Evolutionary conservation across 2,888 invertebrate genomes (phyloP).

Genomic region (Eurytoma adleriae): DNA sequence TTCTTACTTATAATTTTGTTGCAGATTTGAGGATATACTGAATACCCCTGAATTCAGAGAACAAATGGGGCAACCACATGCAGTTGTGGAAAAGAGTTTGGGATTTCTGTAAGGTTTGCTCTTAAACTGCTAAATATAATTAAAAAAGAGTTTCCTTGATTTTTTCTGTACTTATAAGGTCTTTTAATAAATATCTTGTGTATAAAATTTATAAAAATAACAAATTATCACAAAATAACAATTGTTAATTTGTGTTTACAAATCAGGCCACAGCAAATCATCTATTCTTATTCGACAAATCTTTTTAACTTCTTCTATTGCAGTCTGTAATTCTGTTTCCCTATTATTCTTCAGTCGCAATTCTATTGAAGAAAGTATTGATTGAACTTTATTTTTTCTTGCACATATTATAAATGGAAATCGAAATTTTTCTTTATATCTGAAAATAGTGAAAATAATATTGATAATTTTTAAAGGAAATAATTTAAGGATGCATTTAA

Average conservation of each 20-base stretch:
- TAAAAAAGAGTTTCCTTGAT: constrained; percentile 16
- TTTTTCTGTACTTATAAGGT: constrained; percentile 50
- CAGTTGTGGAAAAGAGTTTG: constrained; percentile 85
- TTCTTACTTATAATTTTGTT: background rate
- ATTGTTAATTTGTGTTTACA: constrained; percentile 74
- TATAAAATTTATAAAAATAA: constrained; percentile 50
- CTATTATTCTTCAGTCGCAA: constrained; percentile 77
- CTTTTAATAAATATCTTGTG: constrained; percentile 56
- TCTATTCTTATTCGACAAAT: constrained; percentile 80
- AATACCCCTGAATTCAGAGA: constrained; percentile 85
- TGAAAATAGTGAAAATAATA: constrained; percentile 63
- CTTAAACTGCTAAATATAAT: constrained; percentile 32
- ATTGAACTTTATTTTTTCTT: constrained; percentile 80
- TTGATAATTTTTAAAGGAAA: background rate
- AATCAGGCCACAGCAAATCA: constrained; percentile 75
- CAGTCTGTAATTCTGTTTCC: constrained; percentile 79
- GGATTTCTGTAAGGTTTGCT: constrained; percentile 79
- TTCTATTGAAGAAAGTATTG: constrained; percentile 79
- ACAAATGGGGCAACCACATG: constrained; percentile 88
- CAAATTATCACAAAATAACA: constrained; percentile 18
- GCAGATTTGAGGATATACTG: constrained; percentile 85
- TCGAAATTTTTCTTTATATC: constrained; percentile 82
- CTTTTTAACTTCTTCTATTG: constrained; percentile 83
- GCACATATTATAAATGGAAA: constrained; percentile 85
- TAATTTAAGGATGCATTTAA: constrained; percentile 33